phyloP scores from a whole-genome alignment of 2,797 vertebrate species.

The Pogonophryne albipinna region DNA sequence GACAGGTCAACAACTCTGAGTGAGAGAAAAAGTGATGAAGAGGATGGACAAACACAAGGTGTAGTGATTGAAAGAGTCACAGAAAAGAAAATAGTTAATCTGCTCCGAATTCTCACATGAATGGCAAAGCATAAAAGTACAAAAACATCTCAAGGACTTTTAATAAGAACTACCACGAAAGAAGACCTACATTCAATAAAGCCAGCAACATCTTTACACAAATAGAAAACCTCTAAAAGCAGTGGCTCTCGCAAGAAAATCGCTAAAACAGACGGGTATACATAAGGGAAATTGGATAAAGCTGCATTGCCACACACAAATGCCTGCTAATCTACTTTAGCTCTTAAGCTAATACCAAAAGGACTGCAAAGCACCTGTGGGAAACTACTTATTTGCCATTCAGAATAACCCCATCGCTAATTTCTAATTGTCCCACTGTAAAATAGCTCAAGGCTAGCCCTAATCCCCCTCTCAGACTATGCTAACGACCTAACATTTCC shows the following conservation, averaged over 20 bases:
- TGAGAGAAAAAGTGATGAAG: not conserved
- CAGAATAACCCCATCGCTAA: slow-evolving; percentile 66
- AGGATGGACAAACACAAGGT: not conserved
- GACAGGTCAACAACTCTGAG: slow-evolving; percentile 35
- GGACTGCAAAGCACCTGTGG: slow-evolving; percentile 80
- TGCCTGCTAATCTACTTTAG: slow-evolving; percentile 82
- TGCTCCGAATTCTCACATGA: not conserved
- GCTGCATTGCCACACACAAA: slow-evolving; percentile 75
- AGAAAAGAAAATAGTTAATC: not conserved
- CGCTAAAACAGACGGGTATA: slow-evolving; percentile 42
- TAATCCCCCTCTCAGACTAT: slow-evolving; percentile 53
- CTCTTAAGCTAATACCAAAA: slow-evolving; percentile 81
- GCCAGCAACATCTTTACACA: not conserved
- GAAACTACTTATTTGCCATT: slow-evolving; percentile 76
- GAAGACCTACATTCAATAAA: not conserved
- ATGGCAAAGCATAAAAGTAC: not conserved
- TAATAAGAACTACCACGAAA: not conserved
- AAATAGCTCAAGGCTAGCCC: slow-evolving; percentile 60
- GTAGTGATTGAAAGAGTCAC: not conserved
- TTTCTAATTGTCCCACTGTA: slow-evolving; percentile 64
- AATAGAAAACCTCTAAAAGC: slow-evolving; percentile 15
- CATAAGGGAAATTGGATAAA: slow-evolving; percentile 61
- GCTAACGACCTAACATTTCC: slow-evolving; percentile 42
- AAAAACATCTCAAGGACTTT: not conserved
- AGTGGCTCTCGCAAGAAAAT: slow-evolving; percentile 36